A percentile compares a stretch with the other conserved stretches of the same genome.
Evolutionary conservation across 2,888 invertebrate species (phyloP).

Genomic region (Melipona bicolor): DNA sequence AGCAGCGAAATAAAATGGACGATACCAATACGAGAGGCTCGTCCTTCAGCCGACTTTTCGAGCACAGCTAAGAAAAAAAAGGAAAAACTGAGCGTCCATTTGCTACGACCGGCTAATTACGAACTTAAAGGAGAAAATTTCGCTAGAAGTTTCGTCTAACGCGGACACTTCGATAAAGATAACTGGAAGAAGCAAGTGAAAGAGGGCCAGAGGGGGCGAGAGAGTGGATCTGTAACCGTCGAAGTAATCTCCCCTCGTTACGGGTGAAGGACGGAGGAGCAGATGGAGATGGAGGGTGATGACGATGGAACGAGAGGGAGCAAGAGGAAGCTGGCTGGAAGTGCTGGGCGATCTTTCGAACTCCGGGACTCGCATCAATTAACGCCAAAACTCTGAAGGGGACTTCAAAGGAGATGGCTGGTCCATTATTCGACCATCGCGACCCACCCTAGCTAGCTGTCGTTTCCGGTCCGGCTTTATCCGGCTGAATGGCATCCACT

Average conservation of each 20-base stretch:
- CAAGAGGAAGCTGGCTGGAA: slow-evolving; percentile 57
- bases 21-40: neutral
- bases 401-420: slow-evolving; percentile 76
- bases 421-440: slow-evolving; percentile 75
- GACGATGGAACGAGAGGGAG: slow-evolving; percentile 26
- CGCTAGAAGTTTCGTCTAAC: slow-evolving; percentile 27
- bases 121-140: slow-evolving; percentile 18
- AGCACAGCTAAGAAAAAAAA: neutral
- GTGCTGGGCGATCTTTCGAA: slow-evolving; percentile 72
- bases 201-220: neutral
- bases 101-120: slow-evolving; percentile 39
- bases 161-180: slow-evolving; percentile 51
- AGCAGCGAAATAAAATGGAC: too few relatives aligned
- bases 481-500: slow-evolving; percentile 57
- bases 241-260: slow-evolving; percentile 75
- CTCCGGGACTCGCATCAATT: slow-evolving; percentile 79
- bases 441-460: slow-evolving; percentile 42
- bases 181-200: slow-evolving; percentile 39
- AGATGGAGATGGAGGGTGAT: slow-evolving; percentile 33
- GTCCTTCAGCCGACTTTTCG: neutral
- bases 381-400: slow-evolving; percentile 77
- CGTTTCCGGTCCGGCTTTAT: slow-evolving; percentile 65
- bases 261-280: slow-evolving; percentile 29
- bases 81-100: slow-evolving; percentile 4
- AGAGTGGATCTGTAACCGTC: slow-evolving; percentile 55